Evolutionary conservation across 2,113 vertebrate species (phyloP).

Genomic region (Aythya baeri): DNA sequence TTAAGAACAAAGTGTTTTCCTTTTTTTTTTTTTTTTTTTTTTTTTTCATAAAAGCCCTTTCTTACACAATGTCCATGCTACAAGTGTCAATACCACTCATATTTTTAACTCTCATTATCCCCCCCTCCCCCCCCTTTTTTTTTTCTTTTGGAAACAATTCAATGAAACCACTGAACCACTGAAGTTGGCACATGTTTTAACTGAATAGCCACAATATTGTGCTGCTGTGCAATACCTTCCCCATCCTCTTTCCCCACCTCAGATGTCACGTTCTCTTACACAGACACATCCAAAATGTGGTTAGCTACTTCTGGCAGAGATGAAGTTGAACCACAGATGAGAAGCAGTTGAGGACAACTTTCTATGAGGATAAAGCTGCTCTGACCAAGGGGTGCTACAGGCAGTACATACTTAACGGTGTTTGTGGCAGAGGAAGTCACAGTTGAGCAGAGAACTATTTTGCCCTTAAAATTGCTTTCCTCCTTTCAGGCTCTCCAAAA

Average conservation of each 20-base stretch:
- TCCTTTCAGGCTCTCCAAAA: neutral
- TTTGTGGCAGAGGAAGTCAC: neutral
- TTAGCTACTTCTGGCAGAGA: neutral
- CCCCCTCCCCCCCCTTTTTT: neutral
- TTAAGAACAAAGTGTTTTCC: neutral
- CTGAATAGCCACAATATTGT: conserved; percentile 15
- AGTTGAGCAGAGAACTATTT: neutral
- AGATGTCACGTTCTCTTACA: neutral
- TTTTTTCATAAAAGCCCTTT: neutral
- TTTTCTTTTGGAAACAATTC: neutral
- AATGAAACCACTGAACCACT: conserved; percentile 8
- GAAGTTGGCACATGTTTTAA: neutral
- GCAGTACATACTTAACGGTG: neutral
- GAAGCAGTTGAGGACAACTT: neutral
- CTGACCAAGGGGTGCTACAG: neutral
- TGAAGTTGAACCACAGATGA: too few species aligned
- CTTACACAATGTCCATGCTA: neutral
- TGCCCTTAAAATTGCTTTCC: neutral
- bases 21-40: neutral
- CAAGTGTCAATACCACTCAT: neutral
- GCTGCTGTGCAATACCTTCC: neutral
- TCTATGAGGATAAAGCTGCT: neutral
- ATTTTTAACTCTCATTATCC: neutral
- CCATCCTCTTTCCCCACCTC: neutral
- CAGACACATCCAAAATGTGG: neutral